Conservation (phyloP, 2,113 vertebrate species). For the Symphodus melops region DNA sequence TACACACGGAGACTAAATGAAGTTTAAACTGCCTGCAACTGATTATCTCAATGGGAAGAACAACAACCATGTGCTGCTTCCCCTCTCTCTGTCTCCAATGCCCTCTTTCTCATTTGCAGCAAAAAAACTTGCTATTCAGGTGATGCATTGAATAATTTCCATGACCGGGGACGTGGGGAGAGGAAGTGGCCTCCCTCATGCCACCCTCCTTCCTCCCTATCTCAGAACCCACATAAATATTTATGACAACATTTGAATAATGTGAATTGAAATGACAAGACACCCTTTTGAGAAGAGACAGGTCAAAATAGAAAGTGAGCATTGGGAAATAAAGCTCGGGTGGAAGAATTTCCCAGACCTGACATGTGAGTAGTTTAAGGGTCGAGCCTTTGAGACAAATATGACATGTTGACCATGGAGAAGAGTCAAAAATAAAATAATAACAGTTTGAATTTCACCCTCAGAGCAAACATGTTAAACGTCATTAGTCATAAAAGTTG, state of each 20-base stretch:
- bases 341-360: constrained; percentile 19
- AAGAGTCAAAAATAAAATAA: no score
- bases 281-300: constrained; percentile 59
- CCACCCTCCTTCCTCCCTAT: constrained; percentile 43
- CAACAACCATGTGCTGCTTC: constrained; percentile 29
- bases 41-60: constrained; percentile 29
- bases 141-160: constrained; percentile 71
- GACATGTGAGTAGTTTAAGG: constrained; percentile 27
- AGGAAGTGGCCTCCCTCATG: constrained; percentile 52
- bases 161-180: constrained; percentile 63
- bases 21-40: constrained; percentile 19
- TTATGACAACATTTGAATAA: constrained; percentile 76
- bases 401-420: no score
- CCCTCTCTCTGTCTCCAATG: not conserved
- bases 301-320: constrained; percentile 48
- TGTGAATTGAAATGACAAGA: constrained; percentile 68
- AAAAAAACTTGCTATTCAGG: constrained; percentile 69
- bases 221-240: constrained; percentile 70
- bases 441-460: no score
- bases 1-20: constrained; percentile 2
- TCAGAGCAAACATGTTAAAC: no score
- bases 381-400: no score
- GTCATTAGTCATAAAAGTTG: no score
- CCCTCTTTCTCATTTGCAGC: constrained; percentile 47
- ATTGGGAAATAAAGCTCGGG: constrained; percentile 26